Conservation (phyloP, 2,797 vertebrate species). For the Lacerta agilis region DNA sequence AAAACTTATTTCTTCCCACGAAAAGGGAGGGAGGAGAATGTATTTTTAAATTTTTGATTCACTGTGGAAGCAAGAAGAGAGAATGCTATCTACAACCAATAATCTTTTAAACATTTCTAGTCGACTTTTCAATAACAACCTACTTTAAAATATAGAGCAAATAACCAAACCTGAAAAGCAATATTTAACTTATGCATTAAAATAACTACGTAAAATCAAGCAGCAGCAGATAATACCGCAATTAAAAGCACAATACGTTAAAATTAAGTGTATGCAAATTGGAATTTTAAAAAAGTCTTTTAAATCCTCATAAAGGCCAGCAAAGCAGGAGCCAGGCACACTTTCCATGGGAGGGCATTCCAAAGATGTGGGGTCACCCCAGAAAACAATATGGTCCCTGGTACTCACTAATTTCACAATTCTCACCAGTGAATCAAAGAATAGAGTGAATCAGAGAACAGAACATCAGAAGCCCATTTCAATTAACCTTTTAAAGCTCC, state of each 20-base stretch:
- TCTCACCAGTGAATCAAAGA: background rate
- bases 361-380: background rate
- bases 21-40: background rate
- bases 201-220: too few relatives aligned
- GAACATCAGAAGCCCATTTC: background rate
- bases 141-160: too few relatives aligned
- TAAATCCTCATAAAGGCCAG: background rate
- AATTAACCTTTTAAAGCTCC: background rate
- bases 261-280: background rate
- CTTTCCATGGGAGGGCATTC: background rate
- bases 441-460: background rate
- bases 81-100: background rate
- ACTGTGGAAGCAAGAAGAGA: background rate
- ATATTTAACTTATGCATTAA: too few relatives aligned
- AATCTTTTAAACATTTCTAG: too few relatives aligned
- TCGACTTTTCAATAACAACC: too few relatives aligned
- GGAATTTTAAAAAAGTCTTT: background rate
- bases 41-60: background rate
- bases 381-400: too few relatives aligned
- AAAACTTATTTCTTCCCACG: constrained; percentile 12
- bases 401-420: too few relatives aligned
- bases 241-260: background rate
- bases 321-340: background rate
- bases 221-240: too few relatives aligned
- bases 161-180: too few relatives aligned